Evolutionary conservation across 2,888 invertebrate genomes (phyloP), one percentile per base, ranked within the genome.

Genomic region (Cecidostiba fungosa): DNA sequence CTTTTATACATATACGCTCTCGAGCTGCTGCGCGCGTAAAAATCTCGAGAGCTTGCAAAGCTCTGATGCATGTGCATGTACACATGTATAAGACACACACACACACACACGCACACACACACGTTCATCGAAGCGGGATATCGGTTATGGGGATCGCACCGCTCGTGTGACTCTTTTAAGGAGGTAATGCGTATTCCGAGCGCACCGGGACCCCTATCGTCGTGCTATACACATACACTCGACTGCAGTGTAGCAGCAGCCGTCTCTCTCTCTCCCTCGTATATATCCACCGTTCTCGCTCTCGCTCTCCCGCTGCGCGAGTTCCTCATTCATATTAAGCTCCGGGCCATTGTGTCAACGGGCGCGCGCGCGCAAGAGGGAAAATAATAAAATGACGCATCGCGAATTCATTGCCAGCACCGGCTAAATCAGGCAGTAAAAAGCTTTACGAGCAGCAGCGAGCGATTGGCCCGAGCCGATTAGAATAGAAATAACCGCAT

Each of bases 171-270:
- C 73, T 69, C 76, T 79, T 84, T 84, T 84, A 84, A 84, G 79
- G 50, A 76, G 84, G 79, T 66, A 84, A 84, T 84, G 79, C 79
- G 84, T 84, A 84, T 84, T 84, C 84, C 69, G 23, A 54, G 50
- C 59, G 66, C 43, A 26, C 32, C 47, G 66, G 16, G 66, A 66
- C 78, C 73, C 36, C 26, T 59, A 59, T 59, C n/a, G n/a, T 59
- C n/a, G 23, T 59, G 8, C n/a, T 4, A 23, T 26, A n/a, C 3
- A 4, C 23, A 59, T 23, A 54, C n/a, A 59, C 54, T 59, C 23
- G 54, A n/a, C n/a, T 59, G 54, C 23, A 59, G 54, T 29, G 19
- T 3, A 50, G 50, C 54, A n/a, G n/a, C 54, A n/a, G 54, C 5
- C 19, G 19, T 66, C 59, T 69, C 80, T 23, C 26, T 62, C 70